These are phyloP conservation scores for Colletes collaris DNA, from an alignment of 2,888 invertebrate genomes.

Conservation along the genomic window DNA sequence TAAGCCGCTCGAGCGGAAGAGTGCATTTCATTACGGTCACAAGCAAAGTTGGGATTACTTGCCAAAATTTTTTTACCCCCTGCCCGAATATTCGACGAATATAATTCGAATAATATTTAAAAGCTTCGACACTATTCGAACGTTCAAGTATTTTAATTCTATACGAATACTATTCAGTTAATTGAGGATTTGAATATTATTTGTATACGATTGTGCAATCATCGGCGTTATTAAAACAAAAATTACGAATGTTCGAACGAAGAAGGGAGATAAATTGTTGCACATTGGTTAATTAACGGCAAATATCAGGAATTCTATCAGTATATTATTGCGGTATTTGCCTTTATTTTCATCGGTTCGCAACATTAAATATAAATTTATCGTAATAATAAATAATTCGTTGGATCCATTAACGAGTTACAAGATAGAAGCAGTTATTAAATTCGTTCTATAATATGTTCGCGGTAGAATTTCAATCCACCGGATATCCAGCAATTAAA, in stretches of 20 bases:
- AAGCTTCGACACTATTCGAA: too few relatives aligned
- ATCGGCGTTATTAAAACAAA: too few relatives aligned
- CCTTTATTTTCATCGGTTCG: background rate
- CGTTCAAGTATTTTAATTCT: too few relatives aligned
- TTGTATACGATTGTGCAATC: too few relatives aligned
- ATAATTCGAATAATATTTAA: too few relatives aligned
- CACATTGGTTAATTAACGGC: too few relatives aligned
- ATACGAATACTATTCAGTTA: too few relatives aligned
- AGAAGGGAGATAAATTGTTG: too few relatives aligned
- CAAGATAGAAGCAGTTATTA: background rate
- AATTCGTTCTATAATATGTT: background rate
- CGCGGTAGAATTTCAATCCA: background rate
- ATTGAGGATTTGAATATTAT: too few relatives aligned
- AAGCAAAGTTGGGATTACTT: constrained; percentile 9
- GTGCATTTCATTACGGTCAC: constrained; percentile 42
- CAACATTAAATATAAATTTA: background rate
- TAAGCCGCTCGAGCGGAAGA: constrained; percentile 51
- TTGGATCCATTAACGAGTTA: background rate
- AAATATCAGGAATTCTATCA: background rate
- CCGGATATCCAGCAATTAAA: background rate
- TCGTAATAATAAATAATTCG: background rate
- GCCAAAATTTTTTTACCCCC: background rate
- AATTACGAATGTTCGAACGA: too few relatives aligned
- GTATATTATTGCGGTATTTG: background rate
- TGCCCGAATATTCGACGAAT: background rate